Evolutionary conservation across 1,140 invertebrate species (phyloP).

Genomic region (Drosophila nigromelanica): DNA sequence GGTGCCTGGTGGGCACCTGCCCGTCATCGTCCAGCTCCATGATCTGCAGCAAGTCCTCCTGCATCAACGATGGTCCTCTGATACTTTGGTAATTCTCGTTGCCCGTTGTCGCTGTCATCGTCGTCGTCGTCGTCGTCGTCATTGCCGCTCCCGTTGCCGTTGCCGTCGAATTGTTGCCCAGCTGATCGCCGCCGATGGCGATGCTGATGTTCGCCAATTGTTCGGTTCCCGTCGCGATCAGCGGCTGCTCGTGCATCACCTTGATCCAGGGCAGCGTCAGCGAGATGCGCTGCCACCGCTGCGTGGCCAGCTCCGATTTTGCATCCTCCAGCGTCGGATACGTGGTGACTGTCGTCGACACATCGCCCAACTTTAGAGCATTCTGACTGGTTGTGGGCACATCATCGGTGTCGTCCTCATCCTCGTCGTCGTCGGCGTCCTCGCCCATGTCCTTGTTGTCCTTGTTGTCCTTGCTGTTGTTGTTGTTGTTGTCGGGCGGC

Average conservation of each 20-base stretch:
- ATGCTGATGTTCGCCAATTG: not conserved
- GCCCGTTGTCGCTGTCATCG: not conserved
- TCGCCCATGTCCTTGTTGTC: not conserved
- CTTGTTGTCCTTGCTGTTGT: no score
- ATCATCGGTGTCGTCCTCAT: constrained; percentile 2
- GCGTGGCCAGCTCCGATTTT: not conserved
- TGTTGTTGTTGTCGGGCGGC: not conserved
- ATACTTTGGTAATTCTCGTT: constrained; percentile 22
- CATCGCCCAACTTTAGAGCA: not conserved
- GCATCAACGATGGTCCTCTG: constrained; percentile 17
- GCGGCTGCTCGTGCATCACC: constrained; percentile 2
- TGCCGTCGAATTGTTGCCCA: not conserved
- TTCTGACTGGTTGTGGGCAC: constrained; percentile 29
- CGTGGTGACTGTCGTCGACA: not conserved
- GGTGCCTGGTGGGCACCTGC: not conserved
- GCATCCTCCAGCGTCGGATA: not conserved
- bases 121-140: not conserved
- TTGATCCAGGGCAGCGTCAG: constrained; percentile 30
- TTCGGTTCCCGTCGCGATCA: not conserved
- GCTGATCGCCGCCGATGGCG: constrained; percentile 8
- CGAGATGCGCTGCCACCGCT: constrained; percentile 36
- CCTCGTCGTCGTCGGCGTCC: not conserved
- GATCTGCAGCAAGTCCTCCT: constrained; percentile 33
- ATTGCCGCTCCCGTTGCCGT: no score
- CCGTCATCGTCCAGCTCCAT: constrained; percentile 9